Base-by-base conservation (phyloP, 1,140 invertebrate genomes). In the Anastrepha obliqua region DNA sequence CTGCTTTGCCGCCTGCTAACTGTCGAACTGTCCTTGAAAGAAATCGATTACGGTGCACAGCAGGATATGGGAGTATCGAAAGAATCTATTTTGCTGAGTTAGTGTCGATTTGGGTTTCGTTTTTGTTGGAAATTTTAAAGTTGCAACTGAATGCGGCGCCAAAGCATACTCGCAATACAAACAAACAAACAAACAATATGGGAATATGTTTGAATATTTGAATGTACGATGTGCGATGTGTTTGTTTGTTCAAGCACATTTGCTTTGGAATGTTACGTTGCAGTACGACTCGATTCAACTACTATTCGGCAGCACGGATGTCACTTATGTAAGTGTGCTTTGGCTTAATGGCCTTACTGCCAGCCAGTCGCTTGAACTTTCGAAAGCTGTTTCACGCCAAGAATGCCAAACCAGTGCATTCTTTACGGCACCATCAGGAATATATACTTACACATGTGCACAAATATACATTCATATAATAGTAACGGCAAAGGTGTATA, bases 41-140 rank as follows among this genome's bases (percentile, higher is more conserved):
- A 74, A 58, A 85, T 85, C 81, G 81, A 85, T 85, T 85, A 85
- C 58, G 51, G 17, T n/a, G 44, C 81, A 59, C 81, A 55, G 58
- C 51, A 85, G 20, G 51, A 85, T 85, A 85, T 85, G 9, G 81
- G 29, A 58, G 51, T 74, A 74, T 74, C 44, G 67, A 74, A 74
- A 44, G 6, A 47, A 44, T 74, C 67, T 42, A 74, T 44, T 74
- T 74, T 39, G 42, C 44, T 74, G 44, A 47, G 39, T n/a, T 47
- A 39, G 3, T 74, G 42, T 42, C 2, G 64, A 29, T 70, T 3
- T 44, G 39, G 9, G 20, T 65, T 20, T 29, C 65, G 67, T 44
- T 47, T 29, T 74, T 74, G 67, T 74, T 74, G 67, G 17, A 44
- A 17, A 5, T 47, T 44, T 44, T 17, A 39, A 15, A 74, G 39